Percentiles rank a stretch among this genome's conserved stretches.
Evolutionary conservation across 2,113 vertebrate species (phyloP).

Genomic region (Beaufortia kweichowensis): DNA sequence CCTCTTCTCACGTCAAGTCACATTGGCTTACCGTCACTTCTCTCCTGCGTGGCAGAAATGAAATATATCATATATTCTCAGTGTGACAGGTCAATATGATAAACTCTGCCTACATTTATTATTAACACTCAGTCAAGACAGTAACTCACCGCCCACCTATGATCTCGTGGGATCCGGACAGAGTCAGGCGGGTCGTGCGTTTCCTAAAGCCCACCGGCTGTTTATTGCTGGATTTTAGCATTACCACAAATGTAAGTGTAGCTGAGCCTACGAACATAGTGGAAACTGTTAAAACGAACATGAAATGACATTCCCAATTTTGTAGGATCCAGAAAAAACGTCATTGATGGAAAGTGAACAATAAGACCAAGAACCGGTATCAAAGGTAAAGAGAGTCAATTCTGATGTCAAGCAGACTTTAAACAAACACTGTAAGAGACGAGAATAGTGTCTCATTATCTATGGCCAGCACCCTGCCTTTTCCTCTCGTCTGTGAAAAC

Average conservation of each 20-base stretch:
- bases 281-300: not conserved
- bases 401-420: not conserved
- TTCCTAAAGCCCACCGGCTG: not conserved
- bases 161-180: not conserved
- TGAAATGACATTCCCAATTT: not conserved
- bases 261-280: not conserved
- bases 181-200: not conserved
- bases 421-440: not conserved
- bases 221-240: constrained; percentile 11
- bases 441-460: not conserved
- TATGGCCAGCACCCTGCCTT: not conserved
- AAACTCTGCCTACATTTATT: constrained; percentile 8
- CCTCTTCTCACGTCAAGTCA: not conserved
- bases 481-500: constrained; percentile 8
- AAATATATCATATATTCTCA: constrained; percentile 9
- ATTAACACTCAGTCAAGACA: constrained; percentile 14
- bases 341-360: no score
- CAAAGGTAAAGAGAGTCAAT: not conserved
- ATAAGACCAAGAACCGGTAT: no score
- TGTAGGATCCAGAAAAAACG: no score
- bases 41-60: not conserved
- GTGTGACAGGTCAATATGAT: constrained; percentile 9
- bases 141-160: constrained; percentile 23
- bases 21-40: not conserved
- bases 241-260: not conserved